Percentiles rank a stretch among this genome's conserved stretches.
Evolutionary conservation across 2,797 vertebrate genomes (phyloP).

Genomic region (Pipistrellus nathusii): DNA sequence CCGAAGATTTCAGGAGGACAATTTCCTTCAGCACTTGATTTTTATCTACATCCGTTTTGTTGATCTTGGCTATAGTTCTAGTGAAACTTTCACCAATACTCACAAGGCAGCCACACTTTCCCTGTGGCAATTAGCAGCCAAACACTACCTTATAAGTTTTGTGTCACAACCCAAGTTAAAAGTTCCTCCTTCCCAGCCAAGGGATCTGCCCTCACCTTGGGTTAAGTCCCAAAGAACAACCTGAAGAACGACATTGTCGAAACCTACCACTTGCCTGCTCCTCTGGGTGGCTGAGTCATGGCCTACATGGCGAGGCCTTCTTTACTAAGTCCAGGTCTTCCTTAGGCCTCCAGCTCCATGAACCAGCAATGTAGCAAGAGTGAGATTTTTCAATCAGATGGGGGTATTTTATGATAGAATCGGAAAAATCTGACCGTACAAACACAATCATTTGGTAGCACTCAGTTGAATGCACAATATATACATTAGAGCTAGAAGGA

Average conservation of each 20-base stretch:
- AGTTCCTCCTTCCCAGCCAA: conserved; percentile 43
- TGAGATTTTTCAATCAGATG: background rate
- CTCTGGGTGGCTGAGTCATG: conserved; percentile 60
- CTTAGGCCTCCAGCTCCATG: background rate
- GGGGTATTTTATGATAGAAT: background rate
- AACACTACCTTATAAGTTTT: conserved; percentile 44
- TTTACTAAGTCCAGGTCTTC: background rate
- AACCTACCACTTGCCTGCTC: conserved; percentile 45
- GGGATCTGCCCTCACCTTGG: conserved; percentile 58
- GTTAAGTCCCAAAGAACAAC: conserved; percentile 63
- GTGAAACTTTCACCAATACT: conserved; percentile 68
- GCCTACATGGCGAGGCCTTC: background rate
- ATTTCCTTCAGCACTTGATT: background rate
- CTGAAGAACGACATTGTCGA: conserved; percentile 64
- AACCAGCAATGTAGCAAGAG: background rate
- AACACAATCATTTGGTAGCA: background rate
- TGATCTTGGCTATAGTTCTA: conserved; percentile 22
- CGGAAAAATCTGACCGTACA: background rate
- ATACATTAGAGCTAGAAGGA: background rate
- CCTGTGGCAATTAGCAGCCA: conserved; percentile 57
- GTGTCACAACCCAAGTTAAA: conserved; percentile 21
- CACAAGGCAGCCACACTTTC: conserved; percentile 40
- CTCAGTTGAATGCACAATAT: background rate
- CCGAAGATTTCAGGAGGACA: conserved; percentile 4
- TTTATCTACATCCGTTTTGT: conserved; percentile 10